Percentiles rank a stretch among this genome's conserved stretches.
Evolutionary conservation across 2,113 vertebrate genomes (phyloP).

Genomic region (Ctenodactylus gundi): DNA sequence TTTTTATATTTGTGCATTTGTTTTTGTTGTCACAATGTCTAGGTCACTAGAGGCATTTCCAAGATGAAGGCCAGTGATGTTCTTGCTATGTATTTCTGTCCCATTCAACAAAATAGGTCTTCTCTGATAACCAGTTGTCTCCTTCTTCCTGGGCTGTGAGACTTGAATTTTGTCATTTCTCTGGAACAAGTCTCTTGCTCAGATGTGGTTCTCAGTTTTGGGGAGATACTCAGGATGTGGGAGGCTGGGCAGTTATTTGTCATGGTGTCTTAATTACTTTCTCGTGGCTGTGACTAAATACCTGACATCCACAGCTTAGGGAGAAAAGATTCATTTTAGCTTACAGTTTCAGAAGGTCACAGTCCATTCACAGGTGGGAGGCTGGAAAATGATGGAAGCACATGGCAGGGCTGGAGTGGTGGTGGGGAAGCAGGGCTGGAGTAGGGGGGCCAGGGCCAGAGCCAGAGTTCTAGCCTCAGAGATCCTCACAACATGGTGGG

Average conservation of each 20-base stretch:
- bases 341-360: neutral
- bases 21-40: neutral
- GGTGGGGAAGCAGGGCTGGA: neutral
- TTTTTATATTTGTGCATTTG: neutral
- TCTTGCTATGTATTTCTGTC: fast-evolving
- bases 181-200: neutral
- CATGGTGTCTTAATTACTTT: neutral
- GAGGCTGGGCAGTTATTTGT: neutral
- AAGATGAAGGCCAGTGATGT: fast-evolving
- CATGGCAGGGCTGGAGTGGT: neutral
- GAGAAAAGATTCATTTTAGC: neutral
- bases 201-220: neutral
- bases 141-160: neutral
- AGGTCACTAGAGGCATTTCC: neutral
- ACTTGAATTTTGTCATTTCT: neutral
- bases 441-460: too few species aligned
- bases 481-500: too few species aligned
- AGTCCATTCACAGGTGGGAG: neutral
- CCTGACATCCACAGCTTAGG: too few species aligned
- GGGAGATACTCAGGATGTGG: neutral
- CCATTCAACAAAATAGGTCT: neutral
- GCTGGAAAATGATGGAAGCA: neutral
- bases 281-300: neutral
- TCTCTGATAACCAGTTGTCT: neutral
- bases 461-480: too few species aligned